Conservation (phyloP, 2,797 vertebrate species). For the Emys orbicularis region DNA sequence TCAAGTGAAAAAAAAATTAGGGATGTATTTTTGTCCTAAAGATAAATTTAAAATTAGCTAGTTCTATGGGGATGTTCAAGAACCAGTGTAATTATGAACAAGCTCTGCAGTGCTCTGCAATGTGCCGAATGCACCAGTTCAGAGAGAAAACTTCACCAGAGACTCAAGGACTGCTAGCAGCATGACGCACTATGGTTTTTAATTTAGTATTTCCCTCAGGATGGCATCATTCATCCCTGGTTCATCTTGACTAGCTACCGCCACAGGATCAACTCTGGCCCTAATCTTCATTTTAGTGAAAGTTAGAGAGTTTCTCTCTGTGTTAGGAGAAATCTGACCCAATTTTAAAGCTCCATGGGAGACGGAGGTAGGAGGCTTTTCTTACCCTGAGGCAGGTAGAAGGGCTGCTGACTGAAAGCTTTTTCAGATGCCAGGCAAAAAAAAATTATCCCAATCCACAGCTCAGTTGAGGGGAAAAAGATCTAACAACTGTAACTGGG, state of each 20-base stretch:
- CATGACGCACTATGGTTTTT: not conserved
- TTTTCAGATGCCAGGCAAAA: slow-evolving; percentile 40
- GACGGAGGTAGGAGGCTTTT: slow-evolving; percentile 36
- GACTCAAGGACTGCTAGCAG: not conserved
- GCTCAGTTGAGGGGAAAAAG: slow-evolving; percentile 55
- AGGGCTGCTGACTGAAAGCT: slow-evolving; percentile 55
- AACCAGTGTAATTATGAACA: not conserved
- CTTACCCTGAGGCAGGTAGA: slow-evolving; percentile 24
- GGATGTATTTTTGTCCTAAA: not conserved
- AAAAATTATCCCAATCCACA: slow-evolving; percentile 45
- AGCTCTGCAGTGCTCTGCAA: not conserved
- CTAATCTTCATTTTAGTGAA: slow-evolving; percentile 3
- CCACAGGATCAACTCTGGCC: not conserved
- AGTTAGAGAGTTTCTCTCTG: slow-evolving; percentile 26
- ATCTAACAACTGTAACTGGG: slow-evolving; percentile 32
- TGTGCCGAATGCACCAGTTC: not conserved
- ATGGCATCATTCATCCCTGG: not conserved
- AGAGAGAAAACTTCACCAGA: not conserved
- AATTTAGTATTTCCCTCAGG: slow-evolving; percentile 24
- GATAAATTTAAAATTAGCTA: not conserved
- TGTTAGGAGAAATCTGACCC: slow-evolving; percentile 20
- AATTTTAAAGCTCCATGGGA: slow-evolving; percentile 40
- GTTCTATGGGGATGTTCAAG: not conserved
- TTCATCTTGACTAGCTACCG: not conserved
- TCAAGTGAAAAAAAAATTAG: not conserved